Conservation (phyloP, 2,888 invertebrate genomes). For the Lissocephala sabroskyi region DNA sequence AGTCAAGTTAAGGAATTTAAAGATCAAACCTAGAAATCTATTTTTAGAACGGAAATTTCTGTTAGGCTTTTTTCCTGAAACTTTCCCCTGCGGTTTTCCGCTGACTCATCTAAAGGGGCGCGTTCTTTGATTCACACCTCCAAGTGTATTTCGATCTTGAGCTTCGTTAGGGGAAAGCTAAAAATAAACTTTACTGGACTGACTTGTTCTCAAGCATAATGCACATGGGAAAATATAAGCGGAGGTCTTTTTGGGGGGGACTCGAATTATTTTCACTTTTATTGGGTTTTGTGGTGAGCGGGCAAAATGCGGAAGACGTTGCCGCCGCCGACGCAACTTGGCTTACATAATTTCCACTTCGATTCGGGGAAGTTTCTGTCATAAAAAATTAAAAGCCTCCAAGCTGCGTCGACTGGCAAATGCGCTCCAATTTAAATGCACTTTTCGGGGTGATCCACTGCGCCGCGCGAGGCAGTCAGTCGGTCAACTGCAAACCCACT, state of each 20-base stretch:
- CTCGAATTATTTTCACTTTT: constrained; percentile 13
- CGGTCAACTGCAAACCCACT: constrained; percentile 2
- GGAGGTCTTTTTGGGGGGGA: constrained; percentile 2
- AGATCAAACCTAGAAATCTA: too few species aligned
- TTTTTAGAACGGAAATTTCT: too few species aligned
- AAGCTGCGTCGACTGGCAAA: constrained; percentile 51
- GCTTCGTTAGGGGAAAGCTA: constrained; percentile 4
- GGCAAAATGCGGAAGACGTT: constrained; percentile 37
- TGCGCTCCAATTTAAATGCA: constrained; percentile 50
- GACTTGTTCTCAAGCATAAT: constrained; percentile 59
- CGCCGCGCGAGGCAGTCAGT: neutral
- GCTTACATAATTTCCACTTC: constrained; percentile 44
- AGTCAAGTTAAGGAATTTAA: too few species aligned
- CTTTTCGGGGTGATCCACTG: constrained; percentile 8
- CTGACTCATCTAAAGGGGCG: neutral
- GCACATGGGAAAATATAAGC: constrained; percentile 9
- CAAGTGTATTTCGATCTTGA: neutral
- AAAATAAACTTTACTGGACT: constrained; percentile 24
- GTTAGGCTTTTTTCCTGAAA: too few species aligned
- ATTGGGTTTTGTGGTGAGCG: constrained; percentile 18
- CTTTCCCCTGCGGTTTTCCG: too few species aligned
- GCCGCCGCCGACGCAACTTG: neutral
- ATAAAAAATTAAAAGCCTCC: constrained; percentile 46
- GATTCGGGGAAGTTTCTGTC: constrained; percentile 49
- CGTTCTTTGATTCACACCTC: neutral